Percentiles rank a stretch among this genome's conserved stretches.
These are phyloP conservation scores for Ataeniobius toweri DNA, from an alignment of 2,797 vertebrate species.

Conservation along the genomic window DNA sequence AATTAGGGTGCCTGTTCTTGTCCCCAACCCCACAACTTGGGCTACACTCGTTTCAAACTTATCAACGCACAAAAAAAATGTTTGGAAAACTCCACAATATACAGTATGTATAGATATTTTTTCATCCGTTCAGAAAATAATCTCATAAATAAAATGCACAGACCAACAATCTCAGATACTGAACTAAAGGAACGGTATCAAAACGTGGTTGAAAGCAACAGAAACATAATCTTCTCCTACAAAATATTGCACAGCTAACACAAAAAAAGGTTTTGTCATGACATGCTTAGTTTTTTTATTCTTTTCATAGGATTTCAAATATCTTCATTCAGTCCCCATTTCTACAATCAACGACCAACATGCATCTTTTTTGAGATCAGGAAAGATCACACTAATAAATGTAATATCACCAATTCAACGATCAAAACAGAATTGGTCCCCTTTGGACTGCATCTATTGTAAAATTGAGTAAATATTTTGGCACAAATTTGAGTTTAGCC, in stretches of 20 bases:
- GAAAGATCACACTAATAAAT: constrained; percentile 42
- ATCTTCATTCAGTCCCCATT: constrained; percentile 12
- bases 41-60: constrained; percentile 61
- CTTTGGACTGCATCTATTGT: neutral
- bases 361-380: constrained; percentile 42
- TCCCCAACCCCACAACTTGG: constrained; percentile 36
- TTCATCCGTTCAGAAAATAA: constrained; percentile 75
- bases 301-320: constrained; percentile 24
- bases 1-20: constrained; percentile 58
- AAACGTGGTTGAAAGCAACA: constrained; percentile 63
- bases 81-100: constrained; percentile 76
- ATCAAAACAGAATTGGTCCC: constrained; percentile 39
- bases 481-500: constrained; percentile 61
- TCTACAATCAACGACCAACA: constrained; percentile 37
- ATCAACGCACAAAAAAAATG: constrained; percentile 78
- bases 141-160: constrained; percentile 84
- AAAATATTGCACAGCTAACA: constrained; percentile 84
- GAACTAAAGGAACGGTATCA: constrained; percentile 60
- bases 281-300: constrained; percentile 58
- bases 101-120: constrained; percentile 75
- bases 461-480: constrained; percentile 54
- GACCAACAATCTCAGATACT: constrained; percentile 74
- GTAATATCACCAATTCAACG: constrained; percentile 48
- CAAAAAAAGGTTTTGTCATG: constrained; percentile 64
- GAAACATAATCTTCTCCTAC: constrained; percentile 25